Percentiles rank a stretch among this genome's conserved stretches.
These are phyloP conservation scores for Tapirus terrestris DNA, from an alignment of 2,113 vertebrate species.

Conservation along the genomic window DNA sequence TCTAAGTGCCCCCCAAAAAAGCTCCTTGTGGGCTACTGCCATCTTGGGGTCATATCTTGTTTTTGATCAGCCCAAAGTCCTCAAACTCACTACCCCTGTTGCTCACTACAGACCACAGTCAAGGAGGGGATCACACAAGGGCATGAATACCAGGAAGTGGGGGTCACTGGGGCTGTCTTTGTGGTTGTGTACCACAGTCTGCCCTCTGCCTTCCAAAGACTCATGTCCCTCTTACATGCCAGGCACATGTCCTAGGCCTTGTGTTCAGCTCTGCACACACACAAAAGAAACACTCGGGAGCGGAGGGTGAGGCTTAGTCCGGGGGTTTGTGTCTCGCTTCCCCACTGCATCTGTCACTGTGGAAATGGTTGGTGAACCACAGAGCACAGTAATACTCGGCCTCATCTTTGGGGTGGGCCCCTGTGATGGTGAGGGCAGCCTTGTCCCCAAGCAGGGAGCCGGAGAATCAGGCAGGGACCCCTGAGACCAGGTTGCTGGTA, in stretches of 20 bases:
- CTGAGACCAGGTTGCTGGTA: rapidly evolving
- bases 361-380: not conserved
- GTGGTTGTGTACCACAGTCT: not conserved
- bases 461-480: not conserved
- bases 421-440: not conserved
- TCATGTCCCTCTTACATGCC: not conserved
- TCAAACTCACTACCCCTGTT: not conserved
- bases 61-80: not conserved
- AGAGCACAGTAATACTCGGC: not conserved
- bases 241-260: not conserved
- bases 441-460: not conserved
- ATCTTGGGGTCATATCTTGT: not conserved
- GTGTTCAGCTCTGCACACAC: not conserved
- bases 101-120: not conserved
- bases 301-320: not conserved
- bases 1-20: not conserved
- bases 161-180: rapidly evolving
- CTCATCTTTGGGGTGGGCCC: not conserved
- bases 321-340: not conserved
- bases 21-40: not conserved
- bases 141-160: not conserved
- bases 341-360: not conserved
- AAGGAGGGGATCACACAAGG: not conserved
- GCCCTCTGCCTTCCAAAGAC: not conserved
- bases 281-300: not conserved